These are phyloP conservation scores for Hoplostethus atlanticus DNA, from an alignment of 2,797 vertebrate genomes.

Conservation along the genomic window DNA sequence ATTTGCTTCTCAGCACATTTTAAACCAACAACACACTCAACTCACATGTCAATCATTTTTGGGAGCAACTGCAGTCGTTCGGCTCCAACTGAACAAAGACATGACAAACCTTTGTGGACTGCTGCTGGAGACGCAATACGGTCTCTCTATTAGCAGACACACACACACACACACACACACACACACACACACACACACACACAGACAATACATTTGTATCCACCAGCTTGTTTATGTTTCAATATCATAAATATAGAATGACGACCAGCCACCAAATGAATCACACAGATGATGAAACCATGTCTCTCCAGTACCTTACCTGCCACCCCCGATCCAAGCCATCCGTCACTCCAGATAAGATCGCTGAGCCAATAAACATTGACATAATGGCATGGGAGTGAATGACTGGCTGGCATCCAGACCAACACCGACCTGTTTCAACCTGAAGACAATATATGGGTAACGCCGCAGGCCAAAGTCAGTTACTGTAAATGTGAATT, in stretches of 20 bases:
- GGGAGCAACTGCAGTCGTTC: conserved; percentile 19
- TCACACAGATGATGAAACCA: conserved; percentile 37
- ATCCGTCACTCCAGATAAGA: conserved; percentile 61
- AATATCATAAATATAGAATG: background rate
- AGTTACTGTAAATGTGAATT: background rate
- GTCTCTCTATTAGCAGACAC: background rate
- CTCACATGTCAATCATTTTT: conserved; percentile 30
- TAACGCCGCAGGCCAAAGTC: conserved; percentile 11
- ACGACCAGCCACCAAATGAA: conserved; percentile 29
- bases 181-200: conserved; percentile 7
- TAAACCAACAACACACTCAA: conserved; percentile 4
- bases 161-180: conserved; percentile 6
- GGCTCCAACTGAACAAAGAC: background rate
- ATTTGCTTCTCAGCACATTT: conserved; percentile 43
- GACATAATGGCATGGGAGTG: conserved; percentile 44
- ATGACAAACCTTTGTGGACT: conserved; percentile 8
- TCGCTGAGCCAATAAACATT: conserved; percentile 49
- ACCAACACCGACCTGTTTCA: conserved; percentile 44
- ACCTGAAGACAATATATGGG: conserved; percentile 41
- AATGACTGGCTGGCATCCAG: conserved; percentile 61
- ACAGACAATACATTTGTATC: background rate
- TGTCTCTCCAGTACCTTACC: conserved; percentile 37
- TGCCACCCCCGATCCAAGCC: conserved; percentile 34
- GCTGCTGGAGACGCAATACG: background rate
- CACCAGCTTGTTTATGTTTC: background rate